These are phyloP conservation scores for Ennomos quercinarius DNA, from an alignment of 2,888 invertebrate genomes.

Conservation along the genomic window DNA sequence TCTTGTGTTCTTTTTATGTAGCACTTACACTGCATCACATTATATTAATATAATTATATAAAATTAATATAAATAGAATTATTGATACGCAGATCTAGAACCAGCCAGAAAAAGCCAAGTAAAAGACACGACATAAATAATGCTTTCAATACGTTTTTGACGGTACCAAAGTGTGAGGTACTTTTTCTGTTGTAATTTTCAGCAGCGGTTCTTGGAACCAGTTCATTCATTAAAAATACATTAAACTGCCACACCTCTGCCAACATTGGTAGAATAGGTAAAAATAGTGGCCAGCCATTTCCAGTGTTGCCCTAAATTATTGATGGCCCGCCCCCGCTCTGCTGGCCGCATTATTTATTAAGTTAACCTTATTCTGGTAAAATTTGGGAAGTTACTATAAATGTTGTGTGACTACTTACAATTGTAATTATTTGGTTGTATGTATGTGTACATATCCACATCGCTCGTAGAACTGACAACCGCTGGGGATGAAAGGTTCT, in stretches of 20 bases:
- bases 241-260: slow-evolving; percentile 16
- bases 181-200: neutral
- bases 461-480: too few species aligned
- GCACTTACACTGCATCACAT: too few species aligned
- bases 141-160: too few species aligned
- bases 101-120: too few species aligned
- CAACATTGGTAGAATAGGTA: slow-evolving; percentile 35
- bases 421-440: neutral
- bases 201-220: slow-evolving; percentile 7
- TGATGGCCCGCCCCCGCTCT: slow-evolving; percentile 50
- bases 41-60: too few species aligned
- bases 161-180: too few species aligned
- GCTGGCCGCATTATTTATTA: slow-evolving; percentile 59
- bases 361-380: slow-evolving; percentile 48
- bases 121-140: too few species aligned
- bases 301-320: slow-evolving; percentile 56
- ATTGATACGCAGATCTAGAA: too few species aligned
- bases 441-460: neutral
- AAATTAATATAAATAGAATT: too few species aligned
- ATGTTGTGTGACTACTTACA: slow-evolving; percentile 1
- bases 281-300: slow-evolving; percentile 50
- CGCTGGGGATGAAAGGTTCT: too few species aligned
- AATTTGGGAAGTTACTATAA: slow-evolving; percentile 41
- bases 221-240: slow-evolving; percentile 29
- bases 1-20: too few species aligned